Conservation (phyloP, 1,140 invertebrate genomes). For the Asbolus verrucosus region DNA sequence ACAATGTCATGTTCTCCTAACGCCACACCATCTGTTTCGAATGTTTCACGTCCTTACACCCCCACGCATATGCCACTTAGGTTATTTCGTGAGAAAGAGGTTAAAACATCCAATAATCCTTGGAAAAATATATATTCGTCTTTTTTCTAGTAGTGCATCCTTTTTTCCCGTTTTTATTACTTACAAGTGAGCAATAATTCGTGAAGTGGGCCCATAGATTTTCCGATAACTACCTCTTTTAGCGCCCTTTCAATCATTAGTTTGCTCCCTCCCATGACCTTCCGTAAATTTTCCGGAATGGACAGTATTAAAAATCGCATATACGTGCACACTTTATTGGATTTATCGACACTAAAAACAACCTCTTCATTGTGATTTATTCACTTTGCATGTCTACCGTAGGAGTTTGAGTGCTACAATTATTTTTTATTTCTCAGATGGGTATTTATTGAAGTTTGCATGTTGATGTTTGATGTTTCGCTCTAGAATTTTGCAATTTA, state of each 20-base stretch:
- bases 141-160: neutral
- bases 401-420: no score
- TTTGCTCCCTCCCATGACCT: neutral
- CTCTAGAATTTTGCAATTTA: no score
- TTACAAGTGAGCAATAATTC: constrained; percentile 16
- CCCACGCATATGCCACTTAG: neutral
- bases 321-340: constrained; percentile 21
- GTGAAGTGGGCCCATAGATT: constrained; percentile 6
- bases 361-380: constrained; percentile 6
- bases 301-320: constrained; percentile 26
- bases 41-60: constrained; percentile 10
- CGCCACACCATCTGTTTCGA: constrained; percentile 6
- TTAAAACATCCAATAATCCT: neutral
- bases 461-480: no score
- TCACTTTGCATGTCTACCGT: neutral
- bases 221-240: constrained; percentile 3
- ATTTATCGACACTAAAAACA: constrained; percentile 8
- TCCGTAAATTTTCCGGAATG: constrained; percentile 22
- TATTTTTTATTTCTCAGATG: no score
- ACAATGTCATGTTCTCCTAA: constrained; percentile 1
- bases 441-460: neutral
- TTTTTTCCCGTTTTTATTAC: constrained; percentile 1
- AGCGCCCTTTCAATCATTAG: constrained; percentile 26
- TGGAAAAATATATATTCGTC: neutral
- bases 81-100: neutral